Percentiles rank a stretch among this genome's conserved stretches.
These are phyloP conservation scores for Apodemus sylvaticus DNA, from an alignment of 2,113 vertebrate species.

Conservation along the genomic window DNA sequence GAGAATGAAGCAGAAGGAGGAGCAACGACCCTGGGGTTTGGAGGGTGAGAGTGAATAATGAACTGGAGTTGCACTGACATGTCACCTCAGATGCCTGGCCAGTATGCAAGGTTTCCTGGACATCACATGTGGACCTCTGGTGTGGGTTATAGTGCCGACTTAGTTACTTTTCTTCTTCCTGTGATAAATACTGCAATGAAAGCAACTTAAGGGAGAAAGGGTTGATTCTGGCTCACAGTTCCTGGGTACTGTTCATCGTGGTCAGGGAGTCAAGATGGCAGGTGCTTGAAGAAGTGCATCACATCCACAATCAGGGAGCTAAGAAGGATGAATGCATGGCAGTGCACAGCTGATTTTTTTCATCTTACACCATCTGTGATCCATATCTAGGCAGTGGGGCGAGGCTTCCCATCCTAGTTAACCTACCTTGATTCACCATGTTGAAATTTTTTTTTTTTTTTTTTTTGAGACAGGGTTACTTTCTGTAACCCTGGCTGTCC, in stretches of 20 bases:
- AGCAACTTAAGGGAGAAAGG: background rate
- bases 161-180: background rate
- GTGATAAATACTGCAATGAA: background rate
- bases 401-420: background rate
- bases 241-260: background rate
- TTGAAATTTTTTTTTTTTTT: background rate
- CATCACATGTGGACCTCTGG: background rate
- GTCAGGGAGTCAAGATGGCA: too few relatives aligned
- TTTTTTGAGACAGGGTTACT: background rate
- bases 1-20: too few relatives aligned
- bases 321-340: background rate
- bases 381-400: background rate
- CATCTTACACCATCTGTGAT: background rate
- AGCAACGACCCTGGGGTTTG: background rate
- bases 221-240: background rate
- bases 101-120: background rate
- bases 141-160: background rate
- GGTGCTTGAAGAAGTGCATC: background rate
- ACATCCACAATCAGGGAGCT: background rate
- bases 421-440: conserved; percentile 50
- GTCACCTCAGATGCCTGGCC: background rate
- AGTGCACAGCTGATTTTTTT: background rate
- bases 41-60: background rate
- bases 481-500: background rate
- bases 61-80: background rate